These are phyloP conservation scores for Bubo blakistoni DNA, from an alignment of 2,113 vertebrate genomes.

Conservation along the genomic window DNA sequence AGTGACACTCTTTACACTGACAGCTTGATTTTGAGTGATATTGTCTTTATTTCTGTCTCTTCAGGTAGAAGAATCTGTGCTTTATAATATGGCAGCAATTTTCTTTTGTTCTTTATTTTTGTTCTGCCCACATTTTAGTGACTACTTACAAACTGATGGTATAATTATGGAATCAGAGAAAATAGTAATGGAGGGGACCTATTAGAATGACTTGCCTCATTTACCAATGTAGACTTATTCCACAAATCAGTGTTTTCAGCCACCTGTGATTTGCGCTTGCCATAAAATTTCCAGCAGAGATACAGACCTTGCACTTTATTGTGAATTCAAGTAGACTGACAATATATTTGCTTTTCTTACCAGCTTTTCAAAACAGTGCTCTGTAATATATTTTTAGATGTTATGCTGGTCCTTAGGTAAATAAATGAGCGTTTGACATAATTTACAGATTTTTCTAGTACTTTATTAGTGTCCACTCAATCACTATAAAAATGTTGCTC, in stretches of 20 bases:
- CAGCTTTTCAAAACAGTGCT: not conserved
- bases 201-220: not conserved
- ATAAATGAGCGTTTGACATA: not conserved
- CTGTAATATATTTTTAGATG: not conserved
- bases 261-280: not conserved
- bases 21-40: not conserved
- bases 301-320: not conserved
- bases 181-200: not conserved
- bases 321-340: not conserved
- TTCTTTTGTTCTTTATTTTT: not conserved
- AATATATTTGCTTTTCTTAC: slow-evolving; percentile 3
- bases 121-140: not conserved
- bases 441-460: not conserved
- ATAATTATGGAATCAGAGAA: slow-evolving; percentile 27
- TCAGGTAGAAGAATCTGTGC: not conserved
- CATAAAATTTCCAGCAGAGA: not conserved
- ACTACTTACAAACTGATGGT: not conserved
- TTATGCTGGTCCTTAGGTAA: not conserved
- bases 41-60: slow-evolving; percentile 9
- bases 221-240: not conserved
- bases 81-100: not conserved
- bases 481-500: not conserved
- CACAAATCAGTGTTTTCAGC: slow-evolving; percentile 4
- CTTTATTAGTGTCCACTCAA: not conserved
- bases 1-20: not conserved